These are phyloP conservation scores for Prunella fulvescens DNA, from an alignment of 2,113 vertebrate genomes.

Conservation along the genomic window DNA sequence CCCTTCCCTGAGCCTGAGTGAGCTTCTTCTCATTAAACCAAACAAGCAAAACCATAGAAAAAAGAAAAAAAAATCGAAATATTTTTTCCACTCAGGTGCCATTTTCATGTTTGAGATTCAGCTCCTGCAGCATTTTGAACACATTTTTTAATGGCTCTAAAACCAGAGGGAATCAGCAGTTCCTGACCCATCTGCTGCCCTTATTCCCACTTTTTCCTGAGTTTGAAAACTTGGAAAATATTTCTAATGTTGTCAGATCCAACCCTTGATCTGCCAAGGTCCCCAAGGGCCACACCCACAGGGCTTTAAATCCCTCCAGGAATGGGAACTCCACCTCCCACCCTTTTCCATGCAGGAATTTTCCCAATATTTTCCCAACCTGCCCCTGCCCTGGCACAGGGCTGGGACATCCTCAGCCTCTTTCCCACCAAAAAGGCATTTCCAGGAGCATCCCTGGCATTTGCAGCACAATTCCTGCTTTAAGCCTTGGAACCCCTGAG, in stretches of 20 bases:
- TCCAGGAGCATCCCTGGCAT: background rate
- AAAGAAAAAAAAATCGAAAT: rapidly evolving
- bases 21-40: background rate
- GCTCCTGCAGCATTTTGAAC: background rate
- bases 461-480: background rate
- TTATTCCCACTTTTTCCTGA: background rate
- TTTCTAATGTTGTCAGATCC: background rate
- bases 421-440: background rate
- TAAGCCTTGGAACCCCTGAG: background rate
- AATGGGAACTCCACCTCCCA: background rate
- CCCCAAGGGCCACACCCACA: background rate
- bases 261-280: background rate
- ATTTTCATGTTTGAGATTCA: background rate
- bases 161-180: background rate
- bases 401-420: background rate
- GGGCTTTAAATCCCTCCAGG: background rate
- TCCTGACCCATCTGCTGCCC: background rate
- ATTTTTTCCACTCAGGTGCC: background rate
- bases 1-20: background rate
- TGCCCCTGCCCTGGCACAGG: background rate
- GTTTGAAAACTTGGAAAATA: background rate
- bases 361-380: background rate
- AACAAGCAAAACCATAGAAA: background rate
- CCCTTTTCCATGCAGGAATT: background rate
- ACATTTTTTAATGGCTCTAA: background rate